Conservation (phyloP, 2,797 vertebrate species). For the Dryobates pubescens region DNA sequence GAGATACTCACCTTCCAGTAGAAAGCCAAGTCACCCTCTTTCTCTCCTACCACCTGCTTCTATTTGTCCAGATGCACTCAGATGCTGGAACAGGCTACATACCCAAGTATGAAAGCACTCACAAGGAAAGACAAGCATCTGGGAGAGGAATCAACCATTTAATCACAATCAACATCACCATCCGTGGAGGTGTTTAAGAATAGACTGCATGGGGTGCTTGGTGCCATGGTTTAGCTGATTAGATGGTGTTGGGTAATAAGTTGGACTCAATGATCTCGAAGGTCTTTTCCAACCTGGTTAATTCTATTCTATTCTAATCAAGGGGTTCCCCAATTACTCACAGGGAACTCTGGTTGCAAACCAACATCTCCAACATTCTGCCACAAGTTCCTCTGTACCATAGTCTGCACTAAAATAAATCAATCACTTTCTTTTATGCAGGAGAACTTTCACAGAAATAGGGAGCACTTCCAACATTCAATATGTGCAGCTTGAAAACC, state of each 20-base stretch:
- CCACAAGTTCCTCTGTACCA: background rate
- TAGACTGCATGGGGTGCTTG: too few relatives aligned
- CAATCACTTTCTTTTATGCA: background rate
- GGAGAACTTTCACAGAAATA: background rate
- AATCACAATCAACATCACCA: too few relatives aligned
- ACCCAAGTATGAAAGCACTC: rapidly evolving
- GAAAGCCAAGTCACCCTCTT: background rate
- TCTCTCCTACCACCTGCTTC: background rate
- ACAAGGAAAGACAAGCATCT: background rate
- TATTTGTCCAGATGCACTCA: background rate
- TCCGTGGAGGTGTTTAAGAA: too few relatives aligned
- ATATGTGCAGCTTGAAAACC: background rate
- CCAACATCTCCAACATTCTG: background rate
- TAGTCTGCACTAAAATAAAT: background rate
- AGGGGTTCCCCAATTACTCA: background rate
- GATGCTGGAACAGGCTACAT: background rate
- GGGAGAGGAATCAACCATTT: background rate
- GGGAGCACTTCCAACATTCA: background rate
- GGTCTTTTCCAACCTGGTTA: too few relatives aligned
- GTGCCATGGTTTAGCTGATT: too few relatives aligned
- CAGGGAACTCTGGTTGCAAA: background rate
- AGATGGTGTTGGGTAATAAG: too few relatives aligned
- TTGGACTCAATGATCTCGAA: too few relatives aligned
- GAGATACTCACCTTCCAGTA: background rate
- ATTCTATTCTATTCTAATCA: background rate